Evolutionary conservation across 1,140 invertebrate genomes (phyloP).

Genomic region (Drosophila mayri): DNA sequence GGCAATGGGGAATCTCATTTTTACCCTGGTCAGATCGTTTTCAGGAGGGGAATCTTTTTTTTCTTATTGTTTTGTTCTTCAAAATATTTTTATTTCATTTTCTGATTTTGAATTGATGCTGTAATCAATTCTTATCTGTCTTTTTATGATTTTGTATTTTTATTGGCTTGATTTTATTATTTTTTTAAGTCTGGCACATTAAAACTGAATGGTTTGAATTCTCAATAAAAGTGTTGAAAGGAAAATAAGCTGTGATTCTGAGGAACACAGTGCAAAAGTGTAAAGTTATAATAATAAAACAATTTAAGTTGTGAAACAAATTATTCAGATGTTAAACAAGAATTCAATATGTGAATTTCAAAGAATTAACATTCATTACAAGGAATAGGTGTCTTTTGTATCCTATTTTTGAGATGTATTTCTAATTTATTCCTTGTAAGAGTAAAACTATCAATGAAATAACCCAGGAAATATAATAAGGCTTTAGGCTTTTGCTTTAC

Average conservation of each 20-base stretch:
- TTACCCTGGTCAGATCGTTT: background rate
- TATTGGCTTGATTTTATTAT: background rate
- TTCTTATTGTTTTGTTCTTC: background rate
- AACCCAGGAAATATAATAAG: background rate
- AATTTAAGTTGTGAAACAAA: too few relatives aligned
- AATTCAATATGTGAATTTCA: too few relatives aligned
- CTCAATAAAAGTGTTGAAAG: background rate
- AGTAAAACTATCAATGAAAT: background rate
- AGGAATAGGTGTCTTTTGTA: too few relatives aligned
- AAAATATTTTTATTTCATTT: background rate
- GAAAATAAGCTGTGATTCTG: background rate
- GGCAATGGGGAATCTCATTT: background rate
- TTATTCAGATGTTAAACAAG: too few relatives aligned
- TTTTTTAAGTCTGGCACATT: background rate
- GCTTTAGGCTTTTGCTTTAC: too few relatives aligned
- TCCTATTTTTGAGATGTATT: background rate
- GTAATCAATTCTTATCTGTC: constrained; percentile 1
- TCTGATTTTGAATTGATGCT: background rate
- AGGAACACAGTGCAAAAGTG: background rate
- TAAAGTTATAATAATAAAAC: background rate
- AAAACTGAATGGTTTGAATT: background rate
- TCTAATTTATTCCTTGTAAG: background rate
- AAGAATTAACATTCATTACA: too few relatives aligned
- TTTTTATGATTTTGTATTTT: constrained; percentile 4
- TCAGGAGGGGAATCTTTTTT: background rate